These are phyloP conservation scores for Stenopsyche tienmushanensis DNA, from an alignment of 1,140 invertebrate genomes.

Conservation along the genomic window DNA sequence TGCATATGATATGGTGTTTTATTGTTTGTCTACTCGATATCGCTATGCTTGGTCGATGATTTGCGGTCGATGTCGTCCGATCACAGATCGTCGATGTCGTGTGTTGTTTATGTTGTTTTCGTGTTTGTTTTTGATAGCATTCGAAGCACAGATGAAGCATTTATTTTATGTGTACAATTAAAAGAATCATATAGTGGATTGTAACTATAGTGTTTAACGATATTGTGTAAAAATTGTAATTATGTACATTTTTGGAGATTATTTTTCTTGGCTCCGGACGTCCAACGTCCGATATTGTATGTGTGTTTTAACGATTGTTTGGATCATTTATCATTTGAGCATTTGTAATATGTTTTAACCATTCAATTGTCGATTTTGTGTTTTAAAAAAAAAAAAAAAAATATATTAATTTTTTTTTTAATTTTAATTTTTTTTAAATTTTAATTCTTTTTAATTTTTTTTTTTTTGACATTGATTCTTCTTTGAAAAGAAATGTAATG, in stretches of 20 bases:
- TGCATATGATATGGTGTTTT: no score
- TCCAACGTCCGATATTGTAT: not conserved
- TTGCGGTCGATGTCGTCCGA: no score
- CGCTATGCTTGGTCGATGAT: no score
- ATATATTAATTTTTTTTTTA: no score
- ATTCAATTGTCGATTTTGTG: no score
- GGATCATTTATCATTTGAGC: no score
- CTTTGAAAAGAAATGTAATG: not conserved
- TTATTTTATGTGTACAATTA: not conserved
- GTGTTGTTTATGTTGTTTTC: no score
- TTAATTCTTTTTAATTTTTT: not conserved
- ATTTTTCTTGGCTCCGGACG: not conserved
- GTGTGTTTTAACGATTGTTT: not conserved
- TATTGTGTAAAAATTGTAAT: not conserved
- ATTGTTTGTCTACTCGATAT: no score
- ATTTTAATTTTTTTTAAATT: no score
- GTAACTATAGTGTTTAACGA: not conserved
- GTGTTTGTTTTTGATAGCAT: not conserved
- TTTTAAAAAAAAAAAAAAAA: no score
- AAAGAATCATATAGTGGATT: not conserved
- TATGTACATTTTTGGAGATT: not conserved
- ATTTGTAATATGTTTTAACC: no score
- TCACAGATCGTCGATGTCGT: no score
- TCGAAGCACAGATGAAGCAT: not conserved
- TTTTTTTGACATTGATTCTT: constrained; percentile 1